A percentile compares a stretch with the other conserved stretches of the same genome.
phyloP scores from a whole-genome alignment of 2,888 invertebrate genomes.

The Sesia apiformis region DNA sequence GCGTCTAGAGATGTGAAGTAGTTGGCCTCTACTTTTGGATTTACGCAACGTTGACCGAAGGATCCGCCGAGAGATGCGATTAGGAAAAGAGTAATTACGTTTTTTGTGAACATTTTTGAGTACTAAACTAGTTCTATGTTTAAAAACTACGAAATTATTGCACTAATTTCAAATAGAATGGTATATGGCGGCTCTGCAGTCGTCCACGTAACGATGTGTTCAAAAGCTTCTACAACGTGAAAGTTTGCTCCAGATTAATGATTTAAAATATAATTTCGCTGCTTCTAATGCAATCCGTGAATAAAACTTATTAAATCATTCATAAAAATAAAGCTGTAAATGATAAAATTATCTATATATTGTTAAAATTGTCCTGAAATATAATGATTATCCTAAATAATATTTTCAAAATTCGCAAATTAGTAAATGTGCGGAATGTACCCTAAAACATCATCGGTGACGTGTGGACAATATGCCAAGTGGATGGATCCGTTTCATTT shows the following conservation, averaged over 20 bases:
- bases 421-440: conserved; percentile 25
- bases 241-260: background rate
- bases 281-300: too few species aligned
- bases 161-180: background rate
- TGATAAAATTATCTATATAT: background rate
- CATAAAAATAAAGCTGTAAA: background rate
- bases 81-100: conserved; percentile 34
- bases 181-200: background rate
- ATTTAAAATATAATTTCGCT: too few species aligned
- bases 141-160: background rate
- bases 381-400: background rate
- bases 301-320: background rate
- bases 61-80: conserved; percentile 32
- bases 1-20: conserved; percentile 95
- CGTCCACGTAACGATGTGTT: background rate
- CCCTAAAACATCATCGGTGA: conserved; percentile 48
- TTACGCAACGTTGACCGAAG: conserved; percentile 52
- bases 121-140: background rate
- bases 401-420: background rate
- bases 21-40: conserved; percentile 81
- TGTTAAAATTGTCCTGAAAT: background rate
- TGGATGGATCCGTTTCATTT: conserved; percentile 22
- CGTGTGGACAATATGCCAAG: conserved; percentile 34
- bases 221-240: background rate
- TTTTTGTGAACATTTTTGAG: conserved; percentile 64